A percentile compares a stretch with the other conserved stretches of the same genome.
These are phyloP conservation scores for Limnodromus scolopaceus DNA, from an alignment of 2,797 vertebrate genomes.

Conservation along the genomic window DNA sequence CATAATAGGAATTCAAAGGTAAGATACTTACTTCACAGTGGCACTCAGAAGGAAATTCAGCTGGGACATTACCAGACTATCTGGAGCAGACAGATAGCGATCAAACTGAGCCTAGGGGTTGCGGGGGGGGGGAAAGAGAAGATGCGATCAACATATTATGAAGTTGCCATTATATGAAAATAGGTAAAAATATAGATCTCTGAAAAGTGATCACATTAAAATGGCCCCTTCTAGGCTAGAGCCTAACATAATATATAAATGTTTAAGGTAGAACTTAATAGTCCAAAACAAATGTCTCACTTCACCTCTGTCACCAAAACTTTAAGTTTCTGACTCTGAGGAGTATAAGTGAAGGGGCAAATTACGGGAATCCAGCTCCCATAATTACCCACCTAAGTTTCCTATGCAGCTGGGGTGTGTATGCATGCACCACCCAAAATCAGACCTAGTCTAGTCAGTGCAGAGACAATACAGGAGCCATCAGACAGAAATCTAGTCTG, in stretches of 20 bases:
- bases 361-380: neutral
- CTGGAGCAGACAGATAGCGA: conserved; percentile 93
- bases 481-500: neutral
- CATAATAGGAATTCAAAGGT: neutral
- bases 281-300: neutral
- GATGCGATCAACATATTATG: neutral
- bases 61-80: conserved; percentile 92
- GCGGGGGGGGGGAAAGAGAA: neutral
- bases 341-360: neutral
- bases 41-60: conserved; percentile 96
- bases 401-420: neutral
- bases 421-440: neutral
- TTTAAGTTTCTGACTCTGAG: neutral
- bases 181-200: neutral
- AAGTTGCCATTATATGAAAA: neutral
- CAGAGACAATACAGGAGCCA: neutral
- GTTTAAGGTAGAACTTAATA: neutral
- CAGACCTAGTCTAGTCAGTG: neutral
- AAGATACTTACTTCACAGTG: conserved; percentile 91
- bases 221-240: neutral
- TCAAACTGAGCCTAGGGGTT: conserved; percentile 91
- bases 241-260: neutral
- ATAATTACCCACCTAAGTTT: neutral
- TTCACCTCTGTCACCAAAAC: neutral
- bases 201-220: neutral